Conservation (phyloP, 2,113 vertebrate genomes). For the Lagopus leucura region DNA sequence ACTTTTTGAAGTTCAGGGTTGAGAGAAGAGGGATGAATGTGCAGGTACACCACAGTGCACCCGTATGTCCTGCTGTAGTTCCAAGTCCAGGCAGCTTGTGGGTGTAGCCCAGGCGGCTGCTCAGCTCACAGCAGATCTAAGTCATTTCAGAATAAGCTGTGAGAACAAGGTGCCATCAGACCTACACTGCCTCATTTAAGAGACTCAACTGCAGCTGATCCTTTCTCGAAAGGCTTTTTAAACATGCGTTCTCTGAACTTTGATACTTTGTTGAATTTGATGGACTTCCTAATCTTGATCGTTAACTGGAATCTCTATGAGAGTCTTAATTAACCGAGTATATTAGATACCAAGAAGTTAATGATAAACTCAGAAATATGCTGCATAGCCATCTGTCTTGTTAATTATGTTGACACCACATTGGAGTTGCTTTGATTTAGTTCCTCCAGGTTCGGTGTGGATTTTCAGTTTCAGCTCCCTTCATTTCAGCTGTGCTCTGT, state of each 20-base stretch:
- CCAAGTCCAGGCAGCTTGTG: background rate
- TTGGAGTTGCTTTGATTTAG: background rate
- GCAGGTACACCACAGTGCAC: background rate
- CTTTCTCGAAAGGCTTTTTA: background rate
- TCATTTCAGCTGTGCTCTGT: background rate
- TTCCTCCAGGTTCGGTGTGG: background rate
- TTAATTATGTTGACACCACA: background rate
- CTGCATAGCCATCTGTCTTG: background rate
- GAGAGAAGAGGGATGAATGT: background rate
- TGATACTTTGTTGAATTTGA: background rate
- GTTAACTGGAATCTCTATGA: background rate
- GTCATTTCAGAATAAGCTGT: background rate
- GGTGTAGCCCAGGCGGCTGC: background rate
- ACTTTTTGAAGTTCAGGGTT: background rate
- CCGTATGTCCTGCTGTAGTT: background rate
- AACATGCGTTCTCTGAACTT: background rate
- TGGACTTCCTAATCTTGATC: background rate
- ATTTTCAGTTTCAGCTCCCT: background rate
- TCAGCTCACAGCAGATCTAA: background rate
- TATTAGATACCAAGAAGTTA: conserved; percentile 4
- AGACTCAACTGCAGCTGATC: background rate
- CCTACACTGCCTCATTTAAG: background rate
- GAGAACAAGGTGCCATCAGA: background rate
- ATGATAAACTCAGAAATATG: conserved; percentile 34
- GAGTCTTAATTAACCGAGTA: background rate